phyloP scores from a whole-genome alignment of 2,888 invertebrate species.

The Lochmaea crataegi region DNA sequence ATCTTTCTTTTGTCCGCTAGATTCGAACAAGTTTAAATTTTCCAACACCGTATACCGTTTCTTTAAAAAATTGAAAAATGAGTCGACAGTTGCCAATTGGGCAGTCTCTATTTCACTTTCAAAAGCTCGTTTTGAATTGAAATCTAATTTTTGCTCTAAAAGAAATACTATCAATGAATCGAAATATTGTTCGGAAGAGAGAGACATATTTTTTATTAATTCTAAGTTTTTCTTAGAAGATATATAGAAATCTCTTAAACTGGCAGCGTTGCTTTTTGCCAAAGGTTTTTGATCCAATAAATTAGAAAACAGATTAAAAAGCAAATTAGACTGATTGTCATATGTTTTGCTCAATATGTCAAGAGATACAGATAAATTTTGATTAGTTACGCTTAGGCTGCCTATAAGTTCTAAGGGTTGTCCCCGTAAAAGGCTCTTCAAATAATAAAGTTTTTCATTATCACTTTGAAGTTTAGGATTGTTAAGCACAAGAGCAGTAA shows the following conservation, averaged over 20 bases:
- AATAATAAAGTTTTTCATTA: constrained; percentile 14
- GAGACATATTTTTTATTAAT: constrained; percentile 2
- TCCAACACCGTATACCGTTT: constrained; percentile 8
- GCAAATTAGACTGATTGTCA: constrained; percentile 9
- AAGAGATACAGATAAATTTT: constrained; percentile 14
- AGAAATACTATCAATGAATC: constrained; percentile 3
- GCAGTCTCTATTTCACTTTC: constrained; percentile 11
- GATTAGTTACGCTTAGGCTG: constrained; percentile 12
- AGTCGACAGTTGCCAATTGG: neutral
- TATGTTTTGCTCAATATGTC: neutral
- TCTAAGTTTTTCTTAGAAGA: constrained; percentile 8
- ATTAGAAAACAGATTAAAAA: neutral
- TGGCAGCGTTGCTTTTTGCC: constrained; percentile 3
- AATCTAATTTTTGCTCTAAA: constrained; percentile 18
- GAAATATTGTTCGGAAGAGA: constrained; percentile 2
- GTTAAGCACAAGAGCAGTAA: constrained; percentile 8
- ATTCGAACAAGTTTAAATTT: constrained; percentile 9
- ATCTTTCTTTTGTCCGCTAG: constrained; percentile 5
- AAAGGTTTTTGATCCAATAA: constrained; percentile 14
- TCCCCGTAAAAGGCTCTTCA: constrained; percentile 6
- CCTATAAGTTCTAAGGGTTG: constrained; percentile 13
- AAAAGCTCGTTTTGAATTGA: constrained; percentile 9
- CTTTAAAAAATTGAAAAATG: neutral
- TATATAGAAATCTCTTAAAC: constrained; percentile 1
- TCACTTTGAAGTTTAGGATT: constrained; percentile 3